Evolutionary conservation across 2,113 vertebrate genomes (phyloP).

Genomic region (Misgurnus mizolepis): DNA sequence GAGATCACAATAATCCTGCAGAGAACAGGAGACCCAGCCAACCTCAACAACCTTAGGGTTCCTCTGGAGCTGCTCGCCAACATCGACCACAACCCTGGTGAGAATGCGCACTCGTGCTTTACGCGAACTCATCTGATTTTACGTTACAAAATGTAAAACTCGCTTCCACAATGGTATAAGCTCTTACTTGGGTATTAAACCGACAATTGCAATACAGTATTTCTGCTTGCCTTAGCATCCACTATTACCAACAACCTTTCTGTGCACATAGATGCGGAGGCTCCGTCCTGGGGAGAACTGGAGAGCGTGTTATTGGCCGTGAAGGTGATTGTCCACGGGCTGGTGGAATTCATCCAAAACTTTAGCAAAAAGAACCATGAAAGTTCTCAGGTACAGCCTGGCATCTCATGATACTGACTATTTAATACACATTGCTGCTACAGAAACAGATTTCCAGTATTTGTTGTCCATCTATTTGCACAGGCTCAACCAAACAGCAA

Average conservation of each 20-base stretch:
- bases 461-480: constrained; percentile 15
- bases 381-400: constrained; percentile 83
- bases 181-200: not conserved
- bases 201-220: no score
- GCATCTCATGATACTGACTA: not conserved
- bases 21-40: constrained; percentile 93
- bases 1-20: constrained; percentile 96
- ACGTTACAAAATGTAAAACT: not conserved
- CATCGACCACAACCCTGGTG: constrained; percentile 96
- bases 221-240: not conserved
- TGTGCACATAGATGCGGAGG: constrained; percentile 78
- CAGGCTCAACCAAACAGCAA: constrained; percentile 97
- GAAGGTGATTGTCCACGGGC: constrained; percentile 91
- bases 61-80: constrained; percentile 92
- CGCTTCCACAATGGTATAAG: not conserved
- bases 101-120: not conserved
- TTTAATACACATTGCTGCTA: not conserved
- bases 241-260: not conserved
- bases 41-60: constrained; percentile 88
- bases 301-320: constrained; percentile 93
- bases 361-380: constrained; percentile 96
- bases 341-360: constrained; percentile 97
- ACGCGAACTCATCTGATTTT: no score
- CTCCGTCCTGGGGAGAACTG: constrained; percentile 91
- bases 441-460: not conserved